Evolutionary conservation across 1,140 invertebrate genomes (phyloP).

Genomic region (Drosophila triauraria): DNA sequence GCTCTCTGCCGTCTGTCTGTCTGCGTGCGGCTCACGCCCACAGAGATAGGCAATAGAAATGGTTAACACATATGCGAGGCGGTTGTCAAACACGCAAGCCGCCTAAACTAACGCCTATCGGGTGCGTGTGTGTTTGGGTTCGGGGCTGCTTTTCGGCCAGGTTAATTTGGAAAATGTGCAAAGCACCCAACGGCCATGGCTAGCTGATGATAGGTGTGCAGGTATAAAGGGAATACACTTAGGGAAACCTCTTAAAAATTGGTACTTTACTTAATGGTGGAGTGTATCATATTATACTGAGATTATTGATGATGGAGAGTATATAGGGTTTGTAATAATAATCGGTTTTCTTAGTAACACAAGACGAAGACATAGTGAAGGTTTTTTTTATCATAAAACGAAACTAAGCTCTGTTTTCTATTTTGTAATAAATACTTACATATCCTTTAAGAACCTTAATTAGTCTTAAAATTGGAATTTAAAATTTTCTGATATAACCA

Average conservation of each 20-base stretch:
- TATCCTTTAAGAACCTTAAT: too few relatives aligned
- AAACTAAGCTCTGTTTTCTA: too few relatives aligned
- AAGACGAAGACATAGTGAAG: too few relatives aligned
- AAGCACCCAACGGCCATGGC: constrained; percentile 24
- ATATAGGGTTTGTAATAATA: not conserved
- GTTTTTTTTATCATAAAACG: too few relatives aligned
- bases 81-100: constrained; percentile 68
- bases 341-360: not conserved
- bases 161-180: constrained; percentile 74
- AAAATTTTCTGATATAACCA: too few relatives aligned
- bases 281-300: not conserved
- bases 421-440: too few relatives aligned
- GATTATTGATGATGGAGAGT: not conserved
- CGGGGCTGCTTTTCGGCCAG: constrained; percentile 22
- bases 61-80: constrained; percentile 36
- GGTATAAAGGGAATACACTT: constrained; percentile 9
- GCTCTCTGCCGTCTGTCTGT: constrained; percentile 7
- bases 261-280: not conserved
- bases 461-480: too few relatives aligned
- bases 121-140: not conserved
- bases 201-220: constrained; percentile 6
- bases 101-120: constrained; percentile 64
- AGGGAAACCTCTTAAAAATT: not conserved
- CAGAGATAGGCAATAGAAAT: constrained; percentile 38
- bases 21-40: constrained; percentile 3